Conservation (phyloP, 2,797 vertebrate genomes). For the Trachops cirrhosus region DNA sequence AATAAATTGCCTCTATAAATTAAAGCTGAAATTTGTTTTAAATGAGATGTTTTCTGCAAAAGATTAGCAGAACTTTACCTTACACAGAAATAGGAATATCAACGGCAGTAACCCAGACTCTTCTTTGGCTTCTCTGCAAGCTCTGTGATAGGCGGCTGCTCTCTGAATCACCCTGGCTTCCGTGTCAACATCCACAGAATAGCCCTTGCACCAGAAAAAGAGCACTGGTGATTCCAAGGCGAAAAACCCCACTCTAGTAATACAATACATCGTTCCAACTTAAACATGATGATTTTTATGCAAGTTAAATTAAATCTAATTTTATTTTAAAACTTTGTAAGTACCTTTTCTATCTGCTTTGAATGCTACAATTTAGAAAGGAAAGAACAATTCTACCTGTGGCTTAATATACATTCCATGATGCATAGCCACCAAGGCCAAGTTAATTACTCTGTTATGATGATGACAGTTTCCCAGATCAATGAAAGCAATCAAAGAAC, state of each 20-base stretch:
- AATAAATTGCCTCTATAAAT: constrained; percentile 28
- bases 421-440: neutral
- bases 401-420: neutral
- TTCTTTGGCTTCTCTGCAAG: constrained; percentile 78
- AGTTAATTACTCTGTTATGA: constrained; percentile 12
- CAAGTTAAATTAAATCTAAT: constrained; percentile 11
- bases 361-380: constrained; percentile 7
- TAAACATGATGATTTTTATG: constrained; percentile 13
- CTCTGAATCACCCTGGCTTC: constrained; percentile 84
- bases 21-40: neutral
- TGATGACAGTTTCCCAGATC: neutral
- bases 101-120: constrained; percentile 83
- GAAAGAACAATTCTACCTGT: constrained; percentile 28
- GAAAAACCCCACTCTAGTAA: constrained; percentile 39
- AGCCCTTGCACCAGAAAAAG: constrained; percentile 79
- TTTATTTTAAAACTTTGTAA: constrained; percentile 40
- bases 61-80: constrained; percentile 78
- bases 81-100: constrained; percentile 86
- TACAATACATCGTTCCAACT: neutral
- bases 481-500: constrained; percentile 25
- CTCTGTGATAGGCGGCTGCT: constrained; percentile 83
- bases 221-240: neutral
- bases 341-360: constrained; percentile 15
- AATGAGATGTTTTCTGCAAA: constrained; percentile 34
- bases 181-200: constrained; percentile 83